A percentile compares a stretch with the other conserved stretches of the same genome.
Evolutionary conservation across 2,113 vertebrate species (phyloP).

Genomic region (Hyperoodon ampullatus): DNA sequence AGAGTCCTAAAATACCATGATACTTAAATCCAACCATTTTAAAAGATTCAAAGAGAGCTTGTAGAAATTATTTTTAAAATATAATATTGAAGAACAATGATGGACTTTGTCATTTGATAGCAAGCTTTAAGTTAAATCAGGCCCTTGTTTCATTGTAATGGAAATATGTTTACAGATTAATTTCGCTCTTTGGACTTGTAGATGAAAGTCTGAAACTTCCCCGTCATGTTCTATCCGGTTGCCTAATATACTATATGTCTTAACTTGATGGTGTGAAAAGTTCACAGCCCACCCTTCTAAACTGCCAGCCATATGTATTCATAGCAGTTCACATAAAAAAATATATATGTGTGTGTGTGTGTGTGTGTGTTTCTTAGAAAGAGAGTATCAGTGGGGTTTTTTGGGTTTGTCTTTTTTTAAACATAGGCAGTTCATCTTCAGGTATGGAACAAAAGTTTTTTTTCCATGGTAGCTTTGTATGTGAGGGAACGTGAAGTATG

Average conservation of each 20-base stretch:
- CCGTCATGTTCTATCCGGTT: neutral
- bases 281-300: neutral
- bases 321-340: too few relatives aligned
- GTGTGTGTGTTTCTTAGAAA: neutral
- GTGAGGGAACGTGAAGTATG: neutral
- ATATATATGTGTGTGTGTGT: neutral
- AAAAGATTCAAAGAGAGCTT: neutral
- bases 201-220: neutral
- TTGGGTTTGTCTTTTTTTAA: neutral
- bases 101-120: neutral
- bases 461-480: fast-evolving
- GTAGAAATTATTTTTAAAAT: neutral
- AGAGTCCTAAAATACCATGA: neutral
- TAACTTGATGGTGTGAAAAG: neutral
- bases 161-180: neutral
- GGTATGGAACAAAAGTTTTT: neutral
- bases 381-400: neutral
- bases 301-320: neutral
- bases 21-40: neutral
- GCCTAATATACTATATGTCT: neutral
- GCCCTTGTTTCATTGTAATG: neutral
- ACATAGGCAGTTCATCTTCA: neutral
- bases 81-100: fast-evolving
- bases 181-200: neutral
- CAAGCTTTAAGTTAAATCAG: neutral